Evolutionary conservation across 2,113 vertebrate genomes (phyloP), one percentile per base, ranked within the genome.

Genomic region (Ariopsis seemanni): DNA sequence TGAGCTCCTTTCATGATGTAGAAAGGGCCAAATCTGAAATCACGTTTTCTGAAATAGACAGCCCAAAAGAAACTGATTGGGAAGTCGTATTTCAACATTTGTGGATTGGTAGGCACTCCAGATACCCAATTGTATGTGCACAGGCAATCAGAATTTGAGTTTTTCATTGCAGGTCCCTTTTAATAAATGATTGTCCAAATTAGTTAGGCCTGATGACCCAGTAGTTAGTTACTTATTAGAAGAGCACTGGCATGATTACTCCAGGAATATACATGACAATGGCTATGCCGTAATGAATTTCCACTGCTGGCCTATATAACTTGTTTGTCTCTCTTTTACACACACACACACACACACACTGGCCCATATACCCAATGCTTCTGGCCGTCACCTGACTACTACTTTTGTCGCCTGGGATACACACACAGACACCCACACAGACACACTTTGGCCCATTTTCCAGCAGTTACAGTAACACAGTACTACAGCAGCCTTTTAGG

Each of bases 291-390:
- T 18, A 57, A 30, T 34, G 17, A 34, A 11, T 90, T 89, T 89
- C 89, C 85, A 81, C 91, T 90, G 77, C 89, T 91, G 92, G 91
- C 94, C 94, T 92, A 93, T 90, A 94, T 94, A 84, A 82, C 67
- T 86, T 55, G 52, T 86, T 85, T 85, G n/a, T 30, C 83, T 69
- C 67, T 34, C 62, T 14, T 11, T 42, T 42, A 3, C 2, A 3
- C 34, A 3, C 34, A 42, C 34, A 42, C 34, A 42, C 34, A 42
- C 42, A 85, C 72, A 71, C 53, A 52, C 69, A 79, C 50, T 87
- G 86, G 74, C 88, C 83, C 82, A 86, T 69, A 84, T 86, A 89
- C 86, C 86, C 85, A 88, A 81, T 67, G 82, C 81, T 34, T 86
- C 83, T 84, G 83, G 87, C 89, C 82, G 58, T 82, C 88, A 63